These are phyloP conservation scores for human DNA, from an alignment of 2,113 vertebrate species.

Conservation along the genomic window GRCh38 chr4:52929501-52930000, in stretches of 20 bases:
- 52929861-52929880: too few relatives aligned
- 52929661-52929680: background rate
- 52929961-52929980: too few relatives aligned
- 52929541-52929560: background rate
- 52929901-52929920: too few relatives aligned
- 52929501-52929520: background rate
- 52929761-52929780: too few relatives aligned
- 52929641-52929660: background rate
- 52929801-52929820: too few relatives aligned
- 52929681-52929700: background rate
- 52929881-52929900: too few relatives aligned
- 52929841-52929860: too few relatives aligned
- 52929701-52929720: background rate
- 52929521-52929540: background rate
- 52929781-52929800: too few relatives aligned
- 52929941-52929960: too few relatives aligned
- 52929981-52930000: too few relatives aligned
- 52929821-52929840: too few relatives aligned
- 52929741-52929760: background rate
- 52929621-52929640: background rate
- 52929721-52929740: accelerated
- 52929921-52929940: too few relatives aligned
- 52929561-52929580: background rate
- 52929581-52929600: background rate
- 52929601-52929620: background rate